phyloP scores from a whole-genome alignment of 2,113 vertebrate species.

The Bucco capensis region DNA sequence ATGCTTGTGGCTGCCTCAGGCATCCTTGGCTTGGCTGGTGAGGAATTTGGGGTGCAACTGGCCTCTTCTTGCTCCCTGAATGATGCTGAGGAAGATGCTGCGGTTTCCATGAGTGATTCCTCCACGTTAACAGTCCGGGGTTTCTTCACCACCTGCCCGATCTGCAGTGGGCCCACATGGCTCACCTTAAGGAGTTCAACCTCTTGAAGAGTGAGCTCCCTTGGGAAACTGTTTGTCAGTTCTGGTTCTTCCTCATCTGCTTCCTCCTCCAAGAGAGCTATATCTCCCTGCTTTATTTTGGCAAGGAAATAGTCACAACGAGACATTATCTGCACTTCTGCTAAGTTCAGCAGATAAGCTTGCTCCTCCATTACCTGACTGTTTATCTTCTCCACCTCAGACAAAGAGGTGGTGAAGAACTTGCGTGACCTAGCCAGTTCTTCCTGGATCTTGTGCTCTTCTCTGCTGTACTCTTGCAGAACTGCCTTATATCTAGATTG shows the following conservation, averaged over 20 bases:
- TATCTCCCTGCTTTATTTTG: constrained; percentile 91
- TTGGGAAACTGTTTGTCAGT: constrained; percentile 79
- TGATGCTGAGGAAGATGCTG: neutral
- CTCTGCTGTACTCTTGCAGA: constrained; percentile 88
- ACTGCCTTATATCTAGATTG: constrained; percentile 83
- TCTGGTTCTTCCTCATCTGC: constrained; percentile 86
- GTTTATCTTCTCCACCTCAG: constrained; percentile 90
- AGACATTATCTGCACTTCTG: constrained; percentile 92
- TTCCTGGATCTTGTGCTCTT: constrained; percentile 88
- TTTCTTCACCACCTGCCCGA: constrained; percentile 86
- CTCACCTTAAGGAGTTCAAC: constrained; percentile 86
- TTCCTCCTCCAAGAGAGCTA: constrained; percentile 85
- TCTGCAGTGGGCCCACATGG: constrained; percentile 81
- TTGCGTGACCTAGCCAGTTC: constrained; percentile 86
- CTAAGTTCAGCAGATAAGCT: constrained; percentile 89
- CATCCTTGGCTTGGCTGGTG: constrained; percentile 76
- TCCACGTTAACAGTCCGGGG: constrained; percentile 83
- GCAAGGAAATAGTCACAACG: constrained; percentile 94
- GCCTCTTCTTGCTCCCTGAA: constrained; percentile 82
- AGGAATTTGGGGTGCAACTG: constrained; percentile 73
- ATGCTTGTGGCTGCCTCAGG: constrained; percentile 66
- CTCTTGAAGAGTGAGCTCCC: constrained; percentile 86
- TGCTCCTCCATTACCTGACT: constrained; percentile 90
- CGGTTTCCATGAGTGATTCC: constrained; percentile 73
- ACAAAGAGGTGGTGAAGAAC: constrained; percentile 84